Base-by-base conservation (phyloP, 2,797 vertebrate species). In the Pipistrellus nathusii region DNA sequence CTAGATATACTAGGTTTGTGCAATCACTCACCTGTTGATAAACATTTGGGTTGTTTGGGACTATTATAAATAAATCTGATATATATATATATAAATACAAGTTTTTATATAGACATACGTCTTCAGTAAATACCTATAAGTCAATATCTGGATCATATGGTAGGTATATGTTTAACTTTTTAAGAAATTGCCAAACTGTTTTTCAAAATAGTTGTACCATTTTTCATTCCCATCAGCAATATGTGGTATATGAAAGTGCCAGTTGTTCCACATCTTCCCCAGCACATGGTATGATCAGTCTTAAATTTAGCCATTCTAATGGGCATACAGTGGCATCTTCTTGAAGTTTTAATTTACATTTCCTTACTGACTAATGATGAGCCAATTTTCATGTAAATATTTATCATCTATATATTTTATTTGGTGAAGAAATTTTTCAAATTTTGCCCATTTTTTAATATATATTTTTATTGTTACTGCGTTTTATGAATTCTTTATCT, bases 391-490 rank as follows among this genome's bases (percentile, higher is more conserved):
- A 57, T 88, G n/a, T 64, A 23, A 32, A 55, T 84, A 88, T 44
- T 71, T 93, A 15, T 53, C 53, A 85, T 82, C 53, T 71, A 32
- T 76, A 6, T 32, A 69, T 96, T 71, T 88, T 92, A 46, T 78
- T 94, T 72, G 25, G 6, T 30, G 13, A 55, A 85, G 8, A 10
- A 8, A 78, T 18, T 89, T 76, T 57, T 78, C 57, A 76, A 75
- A 57, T 53, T 73, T 94, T 84, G 23, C 55, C 2, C 2, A 51
- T 75, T 78, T 78, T 96, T 76, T 57, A 90, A 57, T 85, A 71
- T 80, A 76, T 55, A 21, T 59, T 59, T 27, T 68, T 86, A 66
- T 73, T 77, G 44, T 76, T 76, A 44, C 44, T 68, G 25, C 25
- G 21, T 80, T 80, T 80, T 41, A 55, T 73, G 14, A 53, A 64